These are phyloP conservation scores for Buphagus erythrorhynchus DNA, from an alignment of 2,797 vertebrate species.

Conservation along the genomic window DNA sequence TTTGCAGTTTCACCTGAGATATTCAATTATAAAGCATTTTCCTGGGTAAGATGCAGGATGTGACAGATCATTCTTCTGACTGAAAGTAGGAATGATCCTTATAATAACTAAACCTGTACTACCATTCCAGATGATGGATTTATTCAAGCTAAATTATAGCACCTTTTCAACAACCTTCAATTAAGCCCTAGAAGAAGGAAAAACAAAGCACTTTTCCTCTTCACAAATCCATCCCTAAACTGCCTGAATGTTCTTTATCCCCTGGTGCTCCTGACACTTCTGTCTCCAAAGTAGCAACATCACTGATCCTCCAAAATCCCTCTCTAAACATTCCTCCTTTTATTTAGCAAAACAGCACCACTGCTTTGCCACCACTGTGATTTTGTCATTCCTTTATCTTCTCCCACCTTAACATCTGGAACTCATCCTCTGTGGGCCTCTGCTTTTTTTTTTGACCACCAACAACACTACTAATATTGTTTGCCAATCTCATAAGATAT, in stretches of 20 bases:
- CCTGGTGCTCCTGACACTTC: background rate
- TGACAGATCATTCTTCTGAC: background rate
- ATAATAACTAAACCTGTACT: slow-evolving; percentile 15
- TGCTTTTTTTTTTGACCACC: background rate
- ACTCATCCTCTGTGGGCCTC: background rate
- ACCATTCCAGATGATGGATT: slow-evolving; percentile 16
- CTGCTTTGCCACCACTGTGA: background rate
- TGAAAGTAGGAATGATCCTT: slow-evolving; percentile 43
- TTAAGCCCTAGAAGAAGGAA: slow-evolving; percentile 18
- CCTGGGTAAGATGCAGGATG: background rate
- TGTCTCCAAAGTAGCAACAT: background rate
- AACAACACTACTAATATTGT: background rate
- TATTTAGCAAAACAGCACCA: background rate
- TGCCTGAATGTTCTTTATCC: background rate
- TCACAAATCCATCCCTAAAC: background rate
- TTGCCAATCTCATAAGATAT: background rate
- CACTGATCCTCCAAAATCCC: background rate
- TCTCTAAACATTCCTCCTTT: background rate
- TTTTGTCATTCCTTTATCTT: background rate
- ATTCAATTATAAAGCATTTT: background rate
- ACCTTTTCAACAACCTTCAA: slow-evolving; percentile 2
- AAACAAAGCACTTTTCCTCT: background rate
- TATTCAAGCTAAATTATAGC: slow-evolving; percentile 7
- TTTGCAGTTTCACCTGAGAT: background rate
- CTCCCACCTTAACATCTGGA: background rate